Conservation (phyloP, 2,888 invertebrate genomes). For the Gari tellinella region DNA sequence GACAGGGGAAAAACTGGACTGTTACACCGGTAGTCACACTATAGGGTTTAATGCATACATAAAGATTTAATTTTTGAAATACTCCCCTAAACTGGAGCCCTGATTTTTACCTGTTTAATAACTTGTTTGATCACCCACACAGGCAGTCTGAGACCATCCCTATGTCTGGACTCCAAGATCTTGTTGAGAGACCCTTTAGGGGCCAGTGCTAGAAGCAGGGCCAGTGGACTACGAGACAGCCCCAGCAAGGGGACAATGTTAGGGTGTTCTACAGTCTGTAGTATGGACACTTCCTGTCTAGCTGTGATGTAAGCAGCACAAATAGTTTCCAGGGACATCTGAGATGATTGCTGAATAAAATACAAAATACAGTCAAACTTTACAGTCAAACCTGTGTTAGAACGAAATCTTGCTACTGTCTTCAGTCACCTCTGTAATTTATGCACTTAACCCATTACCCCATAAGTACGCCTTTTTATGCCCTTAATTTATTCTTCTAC, state of each 20-base stretch:
- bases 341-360: constrained; percentile 62
- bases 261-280: constrained; percentile 93
- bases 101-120: constrained; percentile 91
- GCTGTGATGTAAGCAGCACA: constrained; percentile 96
- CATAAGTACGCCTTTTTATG: too few species aligned
- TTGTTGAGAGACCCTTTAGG: constrained; percentile 96
- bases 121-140: constrained; percentile 93
- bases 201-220: constrained; percentile 94
- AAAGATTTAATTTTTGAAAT: too few species aligned
- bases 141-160: constrained; percentile 93
- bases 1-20: too few species aligned
- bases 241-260: constrained; percentile 97
- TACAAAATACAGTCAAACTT: too few species aligned
- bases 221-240: constrained; percentile 94
- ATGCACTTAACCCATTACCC: too few species aligned
- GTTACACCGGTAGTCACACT: too few species aligned
- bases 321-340: constrained; percentile 70
- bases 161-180: constrained; percentile 92
- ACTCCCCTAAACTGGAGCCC: too few species aligned
- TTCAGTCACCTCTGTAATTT: too few species aligned
- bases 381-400: too few species aligned
- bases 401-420: too few species aligned
- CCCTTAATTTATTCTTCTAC: too few species aligned
- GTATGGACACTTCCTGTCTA: constrained; percentile 95
- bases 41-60: too few species aligned